Evolutionary conservation across 2,797 vertebrate genomes (phyloP), one percentile per base, ranked within the genome.

Genomic region (Sardinella longiceps): DNA sequence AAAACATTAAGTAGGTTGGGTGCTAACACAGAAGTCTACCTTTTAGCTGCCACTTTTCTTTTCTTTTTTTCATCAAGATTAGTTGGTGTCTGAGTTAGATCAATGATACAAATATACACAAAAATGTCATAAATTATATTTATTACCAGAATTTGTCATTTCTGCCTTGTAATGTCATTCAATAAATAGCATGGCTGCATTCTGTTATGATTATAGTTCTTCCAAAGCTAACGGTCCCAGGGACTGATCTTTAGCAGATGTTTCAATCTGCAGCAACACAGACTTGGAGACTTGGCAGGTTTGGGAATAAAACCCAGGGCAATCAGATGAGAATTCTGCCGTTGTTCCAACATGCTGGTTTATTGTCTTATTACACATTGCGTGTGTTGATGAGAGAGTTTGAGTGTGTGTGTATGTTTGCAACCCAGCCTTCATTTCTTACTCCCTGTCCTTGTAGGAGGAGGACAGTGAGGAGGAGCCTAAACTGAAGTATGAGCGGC

Each of bases 381-480:
- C 2, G 28, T 20, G 33, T 37, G 66, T 74, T 5, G 20, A 14
- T 77, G 33, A 20, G 66, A 18, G 11, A 7, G 33, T 9, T 1
- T 43, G 70, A 7, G 33, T 77, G 70, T 77, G 20, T 43, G 66
- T 74, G 33, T 20, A 2, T 39, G 66, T 23, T 1, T 51, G 11
- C 39, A 39, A 37, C 66, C 60, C 25, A 14, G 11, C 60, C 28
- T 66, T 66, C 28, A 66, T 66, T 7, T 30, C 28, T 14, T 33
- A 33, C 63, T 70, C 25, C 88, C 10, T 83, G 20, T 53, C 18
- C 23, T 81, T 86, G 23, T 43, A 99, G 98, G 98, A 99, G 90
- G 98, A 99, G 91, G 98, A 99, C 88, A 98, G 97, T 2, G 98
- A 99, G 94, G 98, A 99, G 93, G 98, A 99, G 86, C 98, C 98